Conservation (phyloP, 2,113 vertebrate genomes). For the Boleophthalmus pectinirostris region DNA sequence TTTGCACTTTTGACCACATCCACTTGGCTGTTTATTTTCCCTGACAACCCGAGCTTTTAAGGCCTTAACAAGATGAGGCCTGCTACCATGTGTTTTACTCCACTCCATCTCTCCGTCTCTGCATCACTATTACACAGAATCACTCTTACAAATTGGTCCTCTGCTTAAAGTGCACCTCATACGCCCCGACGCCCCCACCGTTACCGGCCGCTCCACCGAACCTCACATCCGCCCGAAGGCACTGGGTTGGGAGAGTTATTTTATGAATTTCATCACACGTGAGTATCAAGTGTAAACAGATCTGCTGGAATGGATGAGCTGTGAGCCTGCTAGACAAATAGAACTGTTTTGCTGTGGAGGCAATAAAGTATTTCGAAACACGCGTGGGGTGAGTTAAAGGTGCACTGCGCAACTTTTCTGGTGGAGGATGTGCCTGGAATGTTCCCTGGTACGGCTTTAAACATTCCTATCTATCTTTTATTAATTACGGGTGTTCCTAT, state of each 20-base stretch:
- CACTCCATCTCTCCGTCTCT: not conserved
- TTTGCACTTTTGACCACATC: conserved; percentile 3
- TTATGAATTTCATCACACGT: conserved; percentile 7
- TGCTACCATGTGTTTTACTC: not conserved
- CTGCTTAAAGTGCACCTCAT: not conserved
- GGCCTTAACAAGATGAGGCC: not conserved
- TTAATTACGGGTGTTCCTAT: too few relatives aligned
- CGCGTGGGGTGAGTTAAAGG: not conserved
- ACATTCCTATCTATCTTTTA: too few relatives aligned
- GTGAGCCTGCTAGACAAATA: not conserved
- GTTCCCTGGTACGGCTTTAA: too few relatives aligned
- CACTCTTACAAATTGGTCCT: not conserved
- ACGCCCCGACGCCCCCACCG: not conserved
- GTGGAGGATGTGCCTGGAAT: too few relatives aligned
- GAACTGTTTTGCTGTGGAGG: not conserved
- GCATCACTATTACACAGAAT: not conserved
- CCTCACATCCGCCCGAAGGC: not conserved
- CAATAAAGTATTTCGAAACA: conserved; percentile 1
- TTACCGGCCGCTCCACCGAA: not conserved
- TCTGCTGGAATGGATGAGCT: conserved; percentile 4
- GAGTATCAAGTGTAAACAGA: conserved; percentile 1
- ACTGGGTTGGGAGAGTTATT: not conserved
- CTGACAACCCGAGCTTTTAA: not conserved
- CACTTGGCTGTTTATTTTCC: conserved; percentile 4
- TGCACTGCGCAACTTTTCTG: not conserved